These are phyloP conservation scores for Desmophyllum pertusum DNA, from an alignment of 92 coral and sea anemone genomes.

Conservation along the genomic window DNA sequence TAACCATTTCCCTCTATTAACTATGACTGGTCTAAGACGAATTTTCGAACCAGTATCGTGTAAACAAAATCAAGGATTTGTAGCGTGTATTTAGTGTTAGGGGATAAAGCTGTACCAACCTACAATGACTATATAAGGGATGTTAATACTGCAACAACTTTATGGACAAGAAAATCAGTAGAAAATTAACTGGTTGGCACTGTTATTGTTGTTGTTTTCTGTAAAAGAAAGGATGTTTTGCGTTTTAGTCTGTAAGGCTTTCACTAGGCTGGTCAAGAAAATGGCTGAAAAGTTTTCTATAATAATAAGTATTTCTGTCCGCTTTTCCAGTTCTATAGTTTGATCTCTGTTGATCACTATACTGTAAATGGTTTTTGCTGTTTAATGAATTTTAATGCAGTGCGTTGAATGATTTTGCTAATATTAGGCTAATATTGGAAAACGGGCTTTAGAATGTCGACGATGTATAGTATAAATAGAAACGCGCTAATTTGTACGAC, in stretches of 20 bases:
- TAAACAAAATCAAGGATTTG: background rate
- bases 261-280: conserved; percentile 1
- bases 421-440: background rate
- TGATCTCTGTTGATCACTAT: conserved; percentile 15
- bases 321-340: background rate
- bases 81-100: background rate
- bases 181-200: background rate
- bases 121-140: background rate
- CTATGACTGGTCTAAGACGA: background rate
- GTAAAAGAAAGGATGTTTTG: background rate
- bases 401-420: conserved; percentile 20
- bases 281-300: background rate
- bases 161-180: too few species aligned
- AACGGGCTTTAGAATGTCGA: background rate
- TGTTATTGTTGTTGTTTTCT: background rate
- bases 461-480: conserved; percentile 12
- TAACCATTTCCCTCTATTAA: too few species aligned
- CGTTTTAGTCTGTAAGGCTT: background rate
- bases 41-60: too few species aligned
- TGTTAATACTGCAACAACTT: background rate
- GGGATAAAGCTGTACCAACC: too few species aligned
- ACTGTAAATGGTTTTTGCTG: conserved; percentile 35
- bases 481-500: too few species aligned
- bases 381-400: conserved; percentile 24
- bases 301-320: background rate